Base-by-base conservation (phyloP, 2,113 vertebrate genomes). In the Herpetotheres cachinnans region DNA sequence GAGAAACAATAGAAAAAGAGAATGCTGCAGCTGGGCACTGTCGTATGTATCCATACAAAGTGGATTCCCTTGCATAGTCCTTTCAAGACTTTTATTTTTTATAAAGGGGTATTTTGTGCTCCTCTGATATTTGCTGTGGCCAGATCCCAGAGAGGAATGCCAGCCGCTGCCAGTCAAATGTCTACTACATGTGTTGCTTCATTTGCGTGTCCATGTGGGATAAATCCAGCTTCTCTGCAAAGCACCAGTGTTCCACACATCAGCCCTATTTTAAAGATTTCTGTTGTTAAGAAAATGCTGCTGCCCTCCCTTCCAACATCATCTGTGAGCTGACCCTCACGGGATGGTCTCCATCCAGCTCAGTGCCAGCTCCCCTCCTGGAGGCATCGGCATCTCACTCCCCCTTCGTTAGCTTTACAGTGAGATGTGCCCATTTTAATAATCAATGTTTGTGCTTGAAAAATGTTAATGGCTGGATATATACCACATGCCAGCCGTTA, bases 131-230 rank as follows among this genome's bases (percentile, higher is more conserved):
- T 32, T 86, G 54, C 36, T 82, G 69, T 79, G 65, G 16, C 22
- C 30, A 59, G 65, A 89, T 42, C 47, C 61, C 61, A 55, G 47
- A 59, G 18, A 63, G 44, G 24, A 92, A 71, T 55, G 61, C 27
- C 47, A 86, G 20, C 22, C 44, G 21, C 61, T 81, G 36, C 63
- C 16, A 44, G 8, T 67, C 16, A 44, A 8, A 81, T 26, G 6
- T 81, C n/a, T 52, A 3, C 56, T 79, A 11, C 49, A 21, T 2
- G 0, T 38, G 1, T 73, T 76, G 50, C 47, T 73, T 70, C 1
- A 0, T 55, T n/a, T 74, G 27, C 5, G 0, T 26, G 47, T 46
- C 55, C 17, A 1, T 30, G 34, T 58, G 54, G 63, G 25, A 54
- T 81, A 87, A 93, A 87, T 67, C 44, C 85, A 67, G 13, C 9